These are phyloP conservation scores for Morone chrysops DNA, from an alignment of 2,113 vertebrate genomes.

Conservation along the genomic window DNA sequence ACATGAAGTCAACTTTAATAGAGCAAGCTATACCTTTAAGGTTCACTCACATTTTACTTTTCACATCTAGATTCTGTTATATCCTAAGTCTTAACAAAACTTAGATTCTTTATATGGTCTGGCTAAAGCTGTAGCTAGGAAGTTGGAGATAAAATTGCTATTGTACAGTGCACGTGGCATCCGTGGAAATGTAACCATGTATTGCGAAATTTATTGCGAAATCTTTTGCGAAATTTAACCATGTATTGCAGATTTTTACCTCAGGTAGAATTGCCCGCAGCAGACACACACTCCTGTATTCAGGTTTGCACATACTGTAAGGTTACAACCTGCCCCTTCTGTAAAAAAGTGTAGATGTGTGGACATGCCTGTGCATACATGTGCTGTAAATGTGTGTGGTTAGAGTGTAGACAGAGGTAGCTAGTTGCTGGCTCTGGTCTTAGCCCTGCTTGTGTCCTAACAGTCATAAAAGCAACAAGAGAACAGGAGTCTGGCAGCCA, in stretches of 20 bases:
- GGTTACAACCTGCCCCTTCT: not conserved
- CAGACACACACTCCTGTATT: not conserved
- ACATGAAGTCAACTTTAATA: too few relatives aligned
- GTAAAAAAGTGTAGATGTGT: not conserved
- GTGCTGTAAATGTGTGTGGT: constrained; percentile 28
- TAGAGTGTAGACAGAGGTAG: not conserved
- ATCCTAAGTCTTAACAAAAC: not conserved
- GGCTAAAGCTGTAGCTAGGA: constrained; percentile 1
- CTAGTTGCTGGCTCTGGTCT: constrained; percentile 16
- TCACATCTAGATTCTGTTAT: not conserved
- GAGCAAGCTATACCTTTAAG: not conserved
- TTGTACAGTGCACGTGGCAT: not conserved
- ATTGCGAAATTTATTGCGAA: not conserved
- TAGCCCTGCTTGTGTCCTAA: constrained; percentile 43
- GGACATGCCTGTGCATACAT: constrained; percentile 18
- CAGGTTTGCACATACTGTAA: not conserved
- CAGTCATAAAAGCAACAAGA: constrained; percentile 58
- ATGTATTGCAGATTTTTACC: not conserved
- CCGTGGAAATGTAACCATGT: too few relatives aligned
- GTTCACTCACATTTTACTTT: not conserved
- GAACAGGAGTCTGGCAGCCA: constrained; percentile 51
- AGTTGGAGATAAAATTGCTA: not conserved
- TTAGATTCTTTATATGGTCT: constrained; percentile 1
- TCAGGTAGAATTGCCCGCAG: not conserved
- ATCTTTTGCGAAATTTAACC: constrained; percentile 11